A percentile compares a stretch with the other conserved stretches of the same genome.
Conservation (phyloP, 2,888 invertebrate genomes). For the Spilarctia lutea region DNA sequence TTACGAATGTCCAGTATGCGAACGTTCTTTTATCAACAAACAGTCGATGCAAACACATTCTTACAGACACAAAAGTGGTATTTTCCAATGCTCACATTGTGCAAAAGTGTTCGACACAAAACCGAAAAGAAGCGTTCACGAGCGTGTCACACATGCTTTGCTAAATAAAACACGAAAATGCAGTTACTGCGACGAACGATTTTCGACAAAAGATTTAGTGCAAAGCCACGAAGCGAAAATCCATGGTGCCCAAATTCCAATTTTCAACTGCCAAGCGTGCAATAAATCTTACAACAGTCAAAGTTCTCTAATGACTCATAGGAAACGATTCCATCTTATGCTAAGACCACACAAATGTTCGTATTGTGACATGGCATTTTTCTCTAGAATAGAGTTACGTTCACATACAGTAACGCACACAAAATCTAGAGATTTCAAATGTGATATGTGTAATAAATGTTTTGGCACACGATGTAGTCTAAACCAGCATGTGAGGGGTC, state of each 20-base stretch:
- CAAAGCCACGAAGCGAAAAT: conserved; percentile 59
- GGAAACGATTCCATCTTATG: conserved; percentile 61
- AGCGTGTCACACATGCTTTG: conserved; percentile 63
- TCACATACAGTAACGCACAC: conserved; percentile 59
- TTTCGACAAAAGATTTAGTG: conserved; percentile 59
- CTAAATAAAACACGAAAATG: conserved; percentile 58
- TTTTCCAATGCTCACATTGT: conserved; percentile 64
- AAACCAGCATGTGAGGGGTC: conserved; percentile 48
- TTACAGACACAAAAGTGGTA: conserved; percentile 50
- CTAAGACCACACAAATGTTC: conserved; percentile 66
- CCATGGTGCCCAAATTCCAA: conserved; percentile 54
- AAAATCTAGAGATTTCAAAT: conserved; percentile 52
- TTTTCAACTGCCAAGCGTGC: conserved; percentile 63
- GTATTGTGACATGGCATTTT: conserved; percentile 73
- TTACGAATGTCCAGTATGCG: conserved; percentile 65
- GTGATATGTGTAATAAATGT: conserved; percentile 43
- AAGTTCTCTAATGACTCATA: conserved; percentile 56
- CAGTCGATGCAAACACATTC: conserved; percentile 51
- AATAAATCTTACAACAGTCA: conserved; percentile 57
- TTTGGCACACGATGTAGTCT: conserved; percentile 49
- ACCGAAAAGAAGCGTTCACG: conserved; percentile 66
- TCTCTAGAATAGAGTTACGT: conserved; percentile 46
- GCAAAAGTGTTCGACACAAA: conserved; percentile 69
- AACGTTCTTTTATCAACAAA: conserved; percentile 62
- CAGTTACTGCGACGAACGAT: conserved; percentile 60